Base-by-base conservation (phyloP, 2,113 vertebrate genomes). In the Syngnathus floridae region DNA sequence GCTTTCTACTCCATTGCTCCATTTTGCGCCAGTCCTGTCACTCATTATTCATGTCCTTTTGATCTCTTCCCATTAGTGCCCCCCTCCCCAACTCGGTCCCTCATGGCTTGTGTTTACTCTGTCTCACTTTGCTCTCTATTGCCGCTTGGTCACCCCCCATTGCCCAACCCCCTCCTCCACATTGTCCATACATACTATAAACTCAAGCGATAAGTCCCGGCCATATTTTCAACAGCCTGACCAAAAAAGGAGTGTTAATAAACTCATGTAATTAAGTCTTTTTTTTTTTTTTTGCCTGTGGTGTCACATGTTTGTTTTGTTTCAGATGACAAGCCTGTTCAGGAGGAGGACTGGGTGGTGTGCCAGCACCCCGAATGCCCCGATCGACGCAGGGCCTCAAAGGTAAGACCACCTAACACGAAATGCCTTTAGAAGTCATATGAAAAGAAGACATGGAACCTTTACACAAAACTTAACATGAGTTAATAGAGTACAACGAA, bases 361-460 rank as follows among this genome's bases (percentile, higher is more conserved):
- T 97, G 96, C 82, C 93, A 95, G 88, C 91, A 92, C 64, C 92
- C 92, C 0, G 85, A 92, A 85, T 95, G 94, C 74, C 51, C 85
- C 0, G 90, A 94, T 61, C 91, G 88, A 65, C 86, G 90, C 51
- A 90, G 91, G 2, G 93, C 93, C 0, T 79, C 88, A 22, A 94
- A 96, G 94, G 96, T 98, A 93, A 84, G 71, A 69, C 48, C 48
- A 16, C 45, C 14, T 6, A 1, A 17, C 16, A 5, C 17, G 5
- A 46, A 46, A 46, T 46, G 43, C 2, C 43, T 14, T 45, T 45
- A 45, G 13, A n/a, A 49, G 13, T n/a, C 4, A 7, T n/a, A 6
- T 49, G 17, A 49, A 45, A 45, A n/a, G 48, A n/a, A n/a, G 19
- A n/a, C 17, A n/a, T 49, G 7, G 19, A n/a, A 49, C 7, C 9